A percentile compares a stretch with the other conserved stretches of the same genome.
Conservation (phyloP, 2,797 vertebrate species). For the Takifugu rubripes region DNA sequence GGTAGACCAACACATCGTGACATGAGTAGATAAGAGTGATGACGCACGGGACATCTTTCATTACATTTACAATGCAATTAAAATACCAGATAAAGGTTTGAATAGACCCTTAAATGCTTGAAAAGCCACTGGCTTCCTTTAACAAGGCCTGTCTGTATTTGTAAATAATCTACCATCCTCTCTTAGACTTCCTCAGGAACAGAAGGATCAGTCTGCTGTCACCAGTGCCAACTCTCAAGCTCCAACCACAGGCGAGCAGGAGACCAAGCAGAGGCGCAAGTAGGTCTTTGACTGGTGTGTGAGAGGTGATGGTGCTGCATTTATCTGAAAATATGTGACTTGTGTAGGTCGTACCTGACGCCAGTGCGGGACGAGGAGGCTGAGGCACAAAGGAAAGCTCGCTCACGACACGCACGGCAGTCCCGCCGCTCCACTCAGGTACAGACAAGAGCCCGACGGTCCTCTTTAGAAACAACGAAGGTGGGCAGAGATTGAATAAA, state of each 20-base stretch:
- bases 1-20: constrained; percentile 43
- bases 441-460: background rate
- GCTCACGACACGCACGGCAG: constrained; percentile 82
- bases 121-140: too few species aligned
- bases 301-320: background rate
- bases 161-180: background rate
- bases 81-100: too few species aligned
- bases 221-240: constrained; percentile 58
- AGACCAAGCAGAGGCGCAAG: constrained; percentile 83
- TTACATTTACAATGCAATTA: too few species aligned
- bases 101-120: too few species aligned
- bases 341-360: constrained; percentile 80
- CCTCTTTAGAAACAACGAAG: too few species aligned
- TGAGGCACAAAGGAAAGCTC: constrained; percentile 84
- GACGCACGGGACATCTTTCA: too few species aligned
- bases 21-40: too few species aligned
- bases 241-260: constrained; percentile 64
- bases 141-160: too few species aligned
- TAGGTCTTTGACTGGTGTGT: constrained; percentile 46
- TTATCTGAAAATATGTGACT: background rate
- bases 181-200: constrained; percentile 78
- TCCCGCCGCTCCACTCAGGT: constrained; percentile 86
- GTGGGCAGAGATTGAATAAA: background rate
- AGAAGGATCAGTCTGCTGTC: constrained; percentile 63
- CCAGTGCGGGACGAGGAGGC: constrained; percentile 85